Evolutionary conservation across 2,797 vertebrate species (phyloP).

Genomic region (Heliangelus exortis): DNA sequence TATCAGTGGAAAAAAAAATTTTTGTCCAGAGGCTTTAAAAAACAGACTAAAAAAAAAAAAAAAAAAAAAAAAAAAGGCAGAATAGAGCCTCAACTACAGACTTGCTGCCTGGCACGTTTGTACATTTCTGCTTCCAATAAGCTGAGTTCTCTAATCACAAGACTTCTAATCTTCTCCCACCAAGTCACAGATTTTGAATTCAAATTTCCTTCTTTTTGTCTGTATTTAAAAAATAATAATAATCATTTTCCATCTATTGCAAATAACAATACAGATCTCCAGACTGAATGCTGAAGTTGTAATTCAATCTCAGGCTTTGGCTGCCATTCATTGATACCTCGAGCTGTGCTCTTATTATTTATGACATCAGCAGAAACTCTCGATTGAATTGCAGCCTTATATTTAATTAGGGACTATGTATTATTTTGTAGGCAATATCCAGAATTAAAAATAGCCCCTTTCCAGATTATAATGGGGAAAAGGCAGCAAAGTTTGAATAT

Average conservation of each 20-base stretch:
- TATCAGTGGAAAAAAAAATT: background rate
- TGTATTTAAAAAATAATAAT: slow-evolving; percentile 87
- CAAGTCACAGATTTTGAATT: slow-evolving; percentile 78
- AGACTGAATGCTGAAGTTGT: slow-evolving; percentile 79
- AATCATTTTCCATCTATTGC: slow-evolving; percentile 85
- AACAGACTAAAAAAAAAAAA: background rate
- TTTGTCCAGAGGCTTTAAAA: background rate
- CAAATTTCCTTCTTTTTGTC: slow-evolving; percentile 83
- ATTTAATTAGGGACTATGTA: slow-evolving; percentile 84
- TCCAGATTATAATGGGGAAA: slow-evolving; percentile 75
- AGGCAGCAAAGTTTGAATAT: slow-evolving; percentile 83
- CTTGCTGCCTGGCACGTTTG: slow-evolving; percentile 72
- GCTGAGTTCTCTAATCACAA: slow-evolving; percentile 75
- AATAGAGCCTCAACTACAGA: slow-evolving; percentile 32
- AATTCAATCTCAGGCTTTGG: slow-evolving; percentile 80
- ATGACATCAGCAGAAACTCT: slow-evolving; percentile 85
- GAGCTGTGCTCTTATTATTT: slow-evolving; percentile 81
- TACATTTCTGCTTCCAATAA: slow-evolving; percentile 81
- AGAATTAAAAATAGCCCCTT: slow-evolving; percentile 84
- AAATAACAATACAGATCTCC: slow-evolving; percentile 83
- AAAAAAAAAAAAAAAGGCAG: slow-evolving; percentile 12
- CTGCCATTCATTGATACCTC: slow-evolving; percentile 81
- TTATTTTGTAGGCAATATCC: slow-evolving; percentile 83
- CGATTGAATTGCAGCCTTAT: slow-evolving; percentile 81
- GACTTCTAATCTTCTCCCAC: slow-evolving; percentile 80